phyloP scores from a whole-genome alignment of 1,140 invertebrate genomes.

The Lutraria rhynchaena region DNA sequence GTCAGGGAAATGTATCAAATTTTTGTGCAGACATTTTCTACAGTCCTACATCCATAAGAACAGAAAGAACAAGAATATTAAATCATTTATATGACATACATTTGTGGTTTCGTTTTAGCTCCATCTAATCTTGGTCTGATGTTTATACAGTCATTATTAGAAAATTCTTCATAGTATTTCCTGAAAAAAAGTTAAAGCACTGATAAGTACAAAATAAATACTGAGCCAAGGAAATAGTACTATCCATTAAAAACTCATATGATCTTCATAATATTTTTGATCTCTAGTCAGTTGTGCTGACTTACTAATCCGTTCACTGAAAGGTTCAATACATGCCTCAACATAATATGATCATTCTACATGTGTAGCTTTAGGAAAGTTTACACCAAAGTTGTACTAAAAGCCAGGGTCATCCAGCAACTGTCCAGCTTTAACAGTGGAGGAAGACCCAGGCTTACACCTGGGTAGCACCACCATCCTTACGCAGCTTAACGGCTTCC shows the following conservation, averaged over 20 bases:
- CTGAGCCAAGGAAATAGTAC: neutral
- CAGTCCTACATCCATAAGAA: neutral
- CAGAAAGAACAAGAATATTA: neutral
- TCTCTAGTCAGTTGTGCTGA: neutral
- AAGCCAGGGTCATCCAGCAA: too few relatives aligned
- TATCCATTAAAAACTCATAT: neutral
- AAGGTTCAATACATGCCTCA: neutral
- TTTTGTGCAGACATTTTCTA: neutral
- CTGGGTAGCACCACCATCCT: too few relatives aligned
- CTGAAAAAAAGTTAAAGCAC: slow-evolving; percentile 10
- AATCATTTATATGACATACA: slow-evolving; percentile 1
- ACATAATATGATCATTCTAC: neutral
- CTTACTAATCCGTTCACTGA: neutral
- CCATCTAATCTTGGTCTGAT: neutral
- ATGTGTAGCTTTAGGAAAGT: neutral
- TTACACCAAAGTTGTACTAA: too few relatives aligned
- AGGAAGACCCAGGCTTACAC: too few relatives aligned
- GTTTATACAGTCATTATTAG: slow-evolving; percentile 43
- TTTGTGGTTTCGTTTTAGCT: slow-evolving; percentile 1
- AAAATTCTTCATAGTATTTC: slow-evolving; percentile 54
- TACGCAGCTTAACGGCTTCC: too few relatives aligned
- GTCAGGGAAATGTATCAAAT: neutral
- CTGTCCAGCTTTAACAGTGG: too few relatives aligned
- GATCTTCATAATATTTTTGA: neutral
- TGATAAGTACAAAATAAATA: neutral